Percentiles rank a stretch among this genome's conserved stretches.
These are phyloP conservation scores for Silurus meridionalis DNA, from an alignment of 2,113 vertebrate species.

Conservation along the genomic window DNA sequence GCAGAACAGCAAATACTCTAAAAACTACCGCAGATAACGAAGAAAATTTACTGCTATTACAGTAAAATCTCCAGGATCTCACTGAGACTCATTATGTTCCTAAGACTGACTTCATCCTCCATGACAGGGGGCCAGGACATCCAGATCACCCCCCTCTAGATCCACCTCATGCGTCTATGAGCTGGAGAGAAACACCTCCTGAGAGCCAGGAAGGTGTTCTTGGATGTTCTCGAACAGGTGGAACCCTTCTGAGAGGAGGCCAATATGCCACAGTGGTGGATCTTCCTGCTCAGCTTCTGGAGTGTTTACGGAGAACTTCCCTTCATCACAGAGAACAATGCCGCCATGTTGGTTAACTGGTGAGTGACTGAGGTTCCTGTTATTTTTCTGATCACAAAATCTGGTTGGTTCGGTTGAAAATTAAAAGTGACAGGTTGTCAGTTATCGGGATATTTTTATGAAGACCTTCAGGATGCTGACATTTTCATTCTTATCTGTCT, in stretches of 20 bases:
- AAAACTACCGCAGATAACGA: conserved; percentile 10
- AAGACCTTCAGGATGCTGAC: conserved; percentile 5
- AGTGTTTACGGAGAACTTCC: conserved; percentile 84
- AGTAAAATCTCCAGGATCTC: conserved; percentile 42
- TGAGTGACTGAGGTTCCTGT: conserved; percentile 70
- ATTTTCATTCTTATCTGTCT: conserved; percentile 45
- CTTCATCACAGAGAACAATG: conserved; percentile 88
- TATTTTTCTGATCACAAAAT: background rate
- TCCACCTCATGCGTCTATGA: conserved; percentile 57
- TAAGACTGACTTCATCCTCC: conserved; percentile 60
- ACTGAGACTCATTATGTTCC: conserved; percentile 57
- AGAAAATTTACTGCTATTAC: background rate
- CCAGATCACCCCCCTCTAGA: conserved; percentile 34
- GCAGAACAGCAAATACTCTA: background rate
- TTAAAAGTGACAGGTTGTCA: conserved; percentile 33
- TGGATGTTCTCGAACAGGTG: conserved; percentile 57
- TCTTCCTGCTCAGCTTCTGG: conserved; percentile 79
- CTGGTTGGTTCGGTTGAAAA: background rate
- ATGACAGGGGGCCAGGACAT: conserved; percentile 45
- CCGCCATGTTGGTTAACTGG: conserved; percentile 91
- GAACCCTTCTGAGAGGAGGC: conserved; percentile 54
- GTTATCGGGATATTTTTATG: too few relatives aligned
- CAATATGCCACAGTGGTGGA: conserved; percentile 80
- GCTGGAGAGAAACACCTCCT: conserved; percentile 45
- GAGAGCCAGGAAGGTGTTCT: conserved; percentile 57